Evolutionary conservation across 2,797 vertebrate species (phyloP).

Genomic region (Sphenopsis melanotis): DNA sequence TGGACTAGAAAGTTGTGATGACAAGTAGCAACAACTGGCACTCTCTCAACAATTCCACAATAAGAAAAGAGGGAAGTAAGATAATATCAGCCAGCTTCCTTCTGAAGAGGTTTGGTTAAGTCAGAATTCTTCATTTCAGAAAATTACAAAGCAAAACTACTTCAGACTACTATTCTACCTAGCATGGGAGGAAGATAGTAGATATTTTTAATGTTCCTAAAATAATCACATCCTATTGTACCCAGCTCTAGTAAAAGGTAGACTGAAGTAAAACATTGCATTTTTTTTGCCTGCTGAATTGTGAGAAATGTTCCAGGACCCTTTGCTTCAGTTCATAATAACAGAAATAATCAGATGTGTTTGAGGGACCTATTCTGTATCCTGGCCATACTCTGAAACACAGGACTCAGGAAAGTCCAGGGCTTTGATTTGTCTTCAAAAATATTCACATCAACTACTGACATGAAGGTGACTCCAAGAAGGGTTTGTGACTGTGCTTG

Average conservation of each 20-base stretch:
- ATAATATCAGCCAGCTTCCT: slow-evolving; percentile 70
- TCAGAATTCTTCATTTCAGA: slow-evolving; percentile 65
- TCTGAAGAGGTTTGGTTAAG: slow-evolving; percentile 69
- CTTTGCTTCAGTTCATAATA: background rate
- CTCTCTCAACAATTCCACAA: slow-evolving; percentile 73
- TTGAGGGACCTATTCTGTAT: background rate
- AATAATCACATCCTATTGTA: slow-evolving; percentile 45
- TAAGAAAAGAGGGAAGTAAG: slow-evolving; percentile 74
- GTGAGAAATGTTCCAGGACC: background rate
- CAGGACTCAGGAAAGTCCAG: background rate
- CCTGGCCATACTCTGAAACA: background rate
- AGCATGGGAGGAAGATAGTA: slow-evolving; percentile 38
- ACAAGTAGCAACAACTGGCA: slow-evolving; percentile 67
- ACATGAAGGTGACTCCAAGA: background rate
- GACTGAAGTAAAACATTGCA: background rate
- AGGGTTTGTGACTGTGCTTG: background rate
- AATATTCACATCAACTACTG: background rate
- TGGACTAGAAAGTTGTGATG: slow-evolving; percentile 62
- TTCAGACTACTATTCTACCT: slow-evolving; percentile 29
- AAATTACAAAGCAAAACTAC: slow-evolving; percentile 46
- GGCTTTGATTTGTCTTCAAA: background rate
- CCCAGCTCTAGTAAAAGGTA: background rate
- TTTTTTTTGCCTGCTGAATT: background rate
- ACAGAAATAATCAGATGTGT: background rate
- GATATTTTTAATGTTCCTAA: slow-evolving; percentile 46